Percentiles rank a stretch among this genome's conserved stretches.
These are phyloP conservation scores for Zygothrica quintamaculata DNA, from an alignment of 2,888 invertebrate species.

Conservation along the genomic window DNA sequence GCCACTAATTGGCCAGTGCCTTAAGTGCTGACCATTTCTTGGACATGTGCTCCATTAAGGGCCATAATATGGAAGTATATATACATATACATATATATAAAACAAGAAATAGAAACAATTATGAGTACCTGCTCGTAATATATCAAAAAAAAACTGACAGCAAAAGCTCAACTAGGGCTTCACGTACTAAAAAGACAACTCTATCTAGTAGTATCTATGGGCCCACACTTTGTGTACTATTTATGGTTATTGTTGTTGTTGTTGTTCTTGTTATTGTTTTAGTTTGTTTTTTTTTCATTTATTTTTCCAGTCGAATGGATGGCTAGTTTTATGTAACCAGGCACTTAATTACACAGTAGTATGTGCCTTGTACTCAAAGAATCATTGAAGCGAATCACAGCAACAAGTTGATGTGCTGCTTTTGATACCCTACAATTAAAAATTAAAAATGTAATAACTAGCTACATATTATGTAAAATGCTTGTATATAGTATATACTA, in stretches of 20 bases:
- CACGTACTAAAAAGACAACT: conserved; percentile 4
- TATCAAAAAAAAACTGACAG: conserved; percentile 28
- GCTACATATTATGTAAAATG: too few relatives aligned
- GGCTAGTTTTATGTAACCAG: conserved; percentile 51
- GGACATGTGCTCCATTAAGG: conserved; percentile 43
- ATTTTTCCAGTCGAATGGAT: conserved; percentile 63
- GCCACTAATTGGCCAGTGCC: conserved; percentile 51
- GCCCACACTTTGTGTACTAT: conserved; percentile 34
- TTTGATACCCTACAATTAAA: not conserved
- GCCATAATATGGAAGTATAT: conserved; percentile 33
- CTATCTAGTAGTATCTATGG: conserved; percentile 6
- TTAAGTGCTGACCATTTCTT: conserved; percentile 30
- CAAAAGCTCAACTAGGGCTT: conserved; percentile 35
- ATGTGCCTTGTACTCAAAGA: conserved; percentile 25
- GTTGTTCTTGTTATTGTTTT: too few relatives aligned
- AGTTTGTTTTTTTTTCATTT: conserved; percentile 57
- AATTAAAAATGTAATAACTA: too few relatives aligned
- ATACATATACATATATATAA: too few relatives aligned
- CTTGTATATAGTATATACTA: too few relatives aligned
- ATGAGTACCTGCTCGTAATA: conserved; percentile 19
- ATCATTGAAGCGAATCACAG: conserved; percentile 53
- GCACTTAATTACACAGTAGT: conserved; percentile 56
- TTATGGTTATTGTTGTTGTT: too few relatives aligned
- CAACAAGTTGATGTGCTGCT: conserved; percentile 27
- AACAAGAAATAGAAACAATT: conserved; percentile 12